Evolutionary conservation across 1,140 invertebrate genomes (phyloP).

Genomic region (Eulimnadia texana): DNA sequence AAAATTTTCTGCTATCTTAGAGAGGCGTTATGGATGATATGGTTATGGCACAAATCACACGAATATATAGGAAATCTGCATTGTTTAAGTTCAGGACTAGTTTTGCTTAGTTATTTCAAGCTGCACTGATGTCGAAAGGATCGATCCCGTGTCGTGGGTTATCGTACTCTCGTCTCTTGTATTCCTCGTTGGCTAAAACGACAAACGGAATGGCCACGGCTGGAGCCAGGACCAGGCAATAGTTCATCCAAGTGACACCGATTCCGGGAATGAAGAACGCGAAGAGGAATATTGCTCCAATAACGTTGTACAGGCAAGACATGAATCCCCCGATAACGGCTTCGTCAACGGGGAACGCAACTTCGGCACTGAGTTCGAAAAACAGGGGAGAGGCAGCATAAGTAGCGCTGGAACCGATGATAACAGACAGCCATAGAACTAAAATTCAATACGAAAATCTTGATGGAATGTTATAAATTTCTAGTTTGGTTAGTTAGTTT

Average conservation of each 20-base stretch:
- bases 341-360: conserved; percentile 35
- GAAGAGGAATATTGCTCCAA: conserved; percentile 29
- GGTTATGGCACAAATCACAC: too few relatives aligned
- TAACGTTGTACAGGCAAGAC: conserved; percentile 31
- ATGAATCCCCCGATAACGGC: conserved; percentile 33
- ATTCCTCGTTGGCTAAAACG: conserved; percentile 9
- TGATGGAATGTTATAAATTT: not conserved
- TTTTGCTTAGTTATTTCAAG: too few relatives aligned
- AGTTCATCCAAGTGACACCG: conserved; percentile 19
- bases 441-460: conserved; percentile 21
- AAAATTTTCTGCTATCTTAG: too few relatives aligned
- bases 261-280: conserved; percentile 30
- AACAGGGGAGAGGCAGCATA: conserved; percentile 34
- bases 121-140: too few relatives aligned
- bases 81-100: too few relatives aligned
- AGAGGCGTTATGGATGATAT: too few relatives aligned
- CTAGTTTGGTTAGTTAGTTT: not conserved
- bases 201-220: conserved; percentile 14
- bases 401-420: conserved; percentile 30
- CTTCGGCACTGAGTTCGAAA: conserved; percentile 33
- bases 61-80: too few relatives aligned
- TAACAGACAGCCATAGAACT: conserved; percentile 25
- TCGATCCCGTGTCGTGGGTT: not conserved
- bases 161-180: not conserved
- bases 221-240: conserved; percentile 10